phyloP scores from a whole-genome alignment of 2,113 vertebrate species.

The Tetrax tetrax region DNA sequence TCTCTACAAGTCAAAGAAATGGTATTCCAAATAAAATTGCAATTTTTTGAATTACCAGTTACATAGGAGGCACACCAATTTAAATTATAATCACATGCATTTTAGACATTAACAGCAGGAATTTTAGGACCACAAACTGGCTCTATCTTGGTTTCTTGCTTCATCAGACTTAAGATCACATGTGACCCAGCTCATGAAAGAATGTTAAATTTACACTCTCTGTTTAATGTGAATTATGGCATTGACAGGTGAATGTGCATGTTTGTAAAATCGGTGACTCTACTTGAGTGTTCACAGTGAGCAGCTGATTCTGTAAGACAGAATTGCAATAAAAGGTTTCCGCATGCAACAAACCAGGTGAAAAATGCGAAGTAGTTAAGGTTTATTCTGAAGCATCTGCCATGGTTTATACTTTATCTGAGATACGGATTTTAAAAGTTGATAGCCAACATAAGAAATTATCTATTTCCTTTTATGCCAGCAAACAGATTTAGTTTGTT shows the following conservation, averaged over 20 bases:
- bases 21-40: neutral
- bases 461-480: neutral
- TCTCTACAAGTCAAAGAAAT: neutral
- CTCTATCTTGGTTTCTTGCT: neutral
- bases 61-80: neutral
- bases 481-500: neutral
- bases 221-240: neutral
- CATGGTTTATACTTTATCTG: neutral
- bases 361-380: neutral
- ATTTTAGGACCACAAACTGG: neutral
- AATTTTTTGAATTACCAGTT: neutral
- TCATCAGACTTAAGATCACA: neutral
- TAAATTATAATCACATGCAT: neutral
- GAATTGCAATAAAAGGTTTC: neutral
- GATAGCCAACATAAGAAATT: neutral
- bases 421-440: neutral
- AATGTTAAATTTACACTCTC: neutral
- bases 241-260: slow-evolving; percentile 1
- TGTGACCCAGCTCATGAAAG: neutral
- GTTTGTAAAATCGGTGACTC: slow-evolving; percentile 35
- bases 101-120: neutral
- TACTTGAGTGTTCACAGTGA: neutral
- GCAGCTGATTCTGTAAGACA: neutral
- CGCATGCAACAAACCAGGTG: neutral
- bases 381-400: neutral